These are phyloP conservation scores for Elgaria multicarinata DNA, from an alignment of 2,113 vertebrate genomes.

Conservation along the genomic window DNA sequence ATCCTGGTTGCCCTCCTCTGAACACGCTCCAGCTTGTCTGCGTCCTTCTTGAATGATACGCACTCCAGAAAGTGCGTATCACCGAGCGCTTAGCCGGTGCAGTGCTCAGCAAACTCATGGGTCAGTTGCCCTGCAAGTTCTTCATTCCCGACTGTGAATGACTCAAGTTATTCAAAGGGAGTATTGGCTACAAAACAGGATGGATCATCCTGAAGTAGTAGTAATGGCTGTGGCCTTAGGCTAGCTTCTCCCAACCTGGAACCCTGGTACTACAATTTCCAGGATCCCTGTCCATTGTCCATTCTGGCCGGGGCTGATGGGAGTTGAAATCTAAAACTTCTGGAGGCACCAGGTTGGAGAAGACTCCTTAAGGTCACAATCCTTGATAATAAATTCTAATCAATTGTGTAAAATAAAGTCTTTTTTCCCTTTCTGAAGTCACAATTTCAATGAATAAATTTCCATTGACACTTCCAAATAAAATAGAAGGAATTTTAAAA, in stretches of 20 bases:
- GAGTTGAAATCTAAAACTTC: no score
- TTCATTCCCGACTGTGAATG: no score
- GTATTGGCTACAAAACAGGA: background rate
- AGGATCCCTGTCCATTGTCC: no score
- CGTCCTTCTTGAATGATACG: no score
- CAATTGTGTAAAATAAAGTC: background rate
- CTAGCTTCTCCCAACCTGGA: background rate
- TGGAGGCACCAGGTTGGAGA: no score
- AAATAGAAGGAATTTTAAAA: constrained; percentile 8
- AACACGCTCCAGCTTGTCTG: no score
- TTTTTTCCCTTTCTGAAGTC: background rate
- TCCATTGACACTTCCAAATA: constrained; percentile 22
- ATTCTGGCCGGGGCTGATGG: no score
- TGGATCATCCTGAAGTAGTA: background rate
- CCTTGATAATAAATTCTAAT: background rate
- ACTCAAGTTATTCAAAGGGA: background rate
- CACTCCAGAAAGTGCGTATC: no score
- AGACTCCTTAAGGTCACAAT: background rate
- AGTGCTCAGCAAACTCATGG: no score
- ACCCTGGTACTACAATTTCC: background rate
- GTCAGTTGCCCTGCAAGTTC: no score
- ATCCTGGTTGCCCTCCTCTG: no score
- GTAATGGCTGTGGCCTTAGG: background rate
- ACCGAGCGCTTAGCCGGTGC: no score
- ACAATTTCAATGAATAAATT: background rate